Base-by-base conservation (phyloP, 2,797 vertebrate species). In the Acestrorhynchus altus region DNA sequence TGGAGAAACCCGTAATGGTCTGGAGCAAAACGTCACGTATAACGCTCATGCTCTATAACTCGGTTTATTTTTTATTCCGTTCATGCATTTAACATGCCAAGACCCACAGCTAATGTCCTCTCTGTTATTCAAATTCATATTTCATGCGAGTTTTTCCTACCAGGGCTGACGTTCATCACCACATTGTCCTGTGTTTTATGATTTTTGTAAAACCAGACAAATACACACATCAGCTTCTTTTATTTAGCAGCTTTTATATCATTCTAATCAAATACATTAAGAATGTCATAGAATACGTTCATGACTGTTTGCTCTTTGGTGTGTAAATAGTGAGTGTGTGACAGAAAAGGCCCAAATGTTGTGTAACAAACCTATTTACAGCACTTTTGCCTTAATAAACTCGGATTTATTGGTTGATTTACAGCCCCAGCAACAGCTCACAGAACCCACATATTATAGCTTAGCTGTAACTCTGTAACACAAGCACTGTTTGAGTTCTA, bases 61-160 rank as follows among this genome's bases (percentile, higher is more conserved):
- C 54, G 64, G 13, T 8, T 8, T 78, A 44, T 64, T 52, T 35
- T 52, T 77, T 75, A 51, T 75, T 42, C 16, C 16, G 18, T 68
- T 35, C 31, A 65, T 51, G 66, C 12, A 11, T 72, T 76, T 76
- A 69, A 76, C 78, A 59, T 76, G 56, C 51, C 28, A 49, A 57
- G 68, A 68, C 49, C 24, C 16, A 68, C 44, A 31, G 52, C 46
- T 8, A 46, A n/a, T 24, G 42, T 52, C 39, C 63, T 56, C 47
- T 66, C 69, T 59, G n/a, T 49, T 35, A 31, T 56, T 46, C 39
- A 24, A 6, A 54, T 22, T 65, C 57, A 16, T 10, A 8, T 71
- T 20, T 52, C 59, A 70, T 63, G n/a, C 40, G n/a, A 0, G 35
- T 31, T 71, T 54, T 64, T 63, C 51, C 51, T 40, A 4, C 31